Percentiles rank a stretch among this genome's conserved stretches.
Conservation (phyloP, 2,888 invertebrate genomes). For the Disparrhopalites patrizii region DNA sequence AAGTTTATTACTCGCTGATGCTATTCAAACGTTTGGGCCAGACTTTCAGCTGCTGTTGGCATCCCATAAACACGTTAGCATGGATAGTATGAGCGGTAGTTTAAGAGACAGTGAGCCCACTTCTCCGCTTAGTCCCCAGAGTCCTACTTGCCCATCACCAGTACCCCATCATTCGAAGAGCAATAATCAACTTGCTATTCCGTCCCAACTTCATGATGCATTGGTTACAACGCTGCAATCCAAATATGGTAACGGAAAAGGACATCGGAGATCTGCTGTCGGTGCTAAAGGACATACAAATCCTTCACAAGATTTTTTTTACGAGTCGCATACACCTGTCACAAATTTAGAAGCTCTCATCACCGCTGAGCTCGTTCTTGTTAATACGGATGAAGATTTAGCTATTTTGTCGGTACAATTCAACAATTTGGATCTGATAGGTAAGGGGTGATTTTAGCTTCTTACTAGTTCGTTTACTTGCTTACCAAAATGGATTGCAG, state of each 20-base stretch:
- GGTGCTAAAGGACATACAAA: no score
- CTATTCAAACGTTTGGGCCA: conserved; percentile 88
- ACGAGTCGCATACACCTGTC: conserved; percentile 32
- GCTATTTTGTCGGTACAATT: conserved; percentile 85
- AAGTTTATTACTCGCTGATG: conserved; percentile 87
- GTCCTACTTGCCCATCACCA: conserved; percentile 54
- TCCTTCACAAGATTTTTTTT: conserved; percentile 4
- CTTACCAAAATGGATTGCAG: neutral
- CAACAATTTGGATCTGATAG: conserved; percentile 90
- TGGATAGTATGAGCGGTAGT: conserved; percentile 92
- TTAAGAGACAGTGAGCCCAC: conserved; percentile 87
- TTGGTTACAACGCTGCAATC: conserved; percentile 38
- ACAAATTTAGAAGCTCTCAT: conserved; percentile 54
- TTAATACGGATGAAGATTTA: conserved; percentile 54
- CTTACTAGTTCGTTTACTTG: no score
- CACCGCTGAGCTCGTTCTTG: conserved; percentile 74
- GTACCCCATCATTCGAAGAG: conserved; percentile 15
- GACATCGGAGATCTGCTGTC: no score
- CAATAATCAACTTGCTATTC: conserved; percentile 27
- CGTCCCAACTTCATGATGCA: conserved; percentile 45
- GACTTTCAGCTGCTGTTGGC: conserved; percentile 93
- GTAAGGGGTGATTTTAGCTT: conserved; percentile 54
- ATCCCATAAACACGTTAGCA: conserved; percentile 89
- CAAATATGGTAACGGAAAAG: no score
- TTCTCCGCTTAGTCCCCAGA: conserved; percentile 78